Evolutionary conservation across 2,888 invertebrate genomes (phyloP).

Genomic region (Cabera pusaria): DNA sequence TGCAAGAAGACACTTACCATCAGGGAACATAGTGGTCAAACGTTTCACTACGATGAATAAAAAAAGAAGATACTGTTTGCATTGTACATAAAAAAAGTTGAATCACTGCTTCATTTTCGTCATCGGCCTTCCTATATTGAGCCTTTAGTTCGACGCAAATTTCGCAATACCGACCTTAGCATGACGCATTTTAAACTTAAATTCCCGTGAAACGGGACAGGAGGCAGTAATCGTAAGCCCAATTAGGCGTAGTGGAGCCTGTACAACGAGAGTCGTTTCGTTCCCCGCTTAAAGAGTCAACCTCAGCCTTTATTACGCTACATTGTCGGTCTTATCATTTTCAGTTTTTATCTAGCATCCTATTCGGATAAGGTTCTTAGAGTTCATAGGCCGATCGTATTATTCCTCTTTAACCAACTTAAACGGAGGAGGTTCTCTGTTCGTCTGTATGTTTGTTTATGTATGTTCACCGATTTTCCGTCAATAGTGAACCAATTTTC

Average conservation of each 20-base stretch:
- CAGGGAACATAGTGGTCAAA: too few species aligned
- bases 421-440: too few species aligned
- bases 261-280: slow-evolving; percentile 47
- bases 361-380: slow-evolving; percentile 20
- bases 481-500: too few species aligned
- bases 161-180: slow-evolving; percentile 46
- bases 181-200: slow-evolving; percentile 41
- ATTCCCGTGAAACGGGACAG: slow-evolving; percentile 37
- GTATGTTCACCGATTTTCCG: too few species aligned
- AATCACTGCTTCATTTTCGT: slow-evolving; percentile 5
- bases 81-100: neutral
- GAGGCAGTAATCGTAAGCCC: slow-evolving; percentile 53
- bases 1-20: too few species aligned
- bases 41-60: too few species aligned
- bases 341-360: slow-evolving; percentile 27
- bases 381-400: slow-evolving; percentile 14
- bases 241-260: slow-evolving; percentile 53
- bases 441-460: too few species aligned
- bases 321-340: slow-evolving; percentile 41
- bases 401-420: too few species aligned
- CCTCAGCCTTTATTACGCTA: slow-evolving; percentile 49
- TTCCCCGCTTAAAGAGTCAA: slow-evolving; percentile 48
- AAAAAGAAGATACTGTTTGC: too few species aligned
- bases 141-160: slow-evolving; percentile 44
- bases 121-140: slow-evolving; percentile 28